These are phyloP conservation scores for Nycticebus coucang DNA, from an alignment of 2,113 vertebrate species.

Conservation along the genomic window DNA sequence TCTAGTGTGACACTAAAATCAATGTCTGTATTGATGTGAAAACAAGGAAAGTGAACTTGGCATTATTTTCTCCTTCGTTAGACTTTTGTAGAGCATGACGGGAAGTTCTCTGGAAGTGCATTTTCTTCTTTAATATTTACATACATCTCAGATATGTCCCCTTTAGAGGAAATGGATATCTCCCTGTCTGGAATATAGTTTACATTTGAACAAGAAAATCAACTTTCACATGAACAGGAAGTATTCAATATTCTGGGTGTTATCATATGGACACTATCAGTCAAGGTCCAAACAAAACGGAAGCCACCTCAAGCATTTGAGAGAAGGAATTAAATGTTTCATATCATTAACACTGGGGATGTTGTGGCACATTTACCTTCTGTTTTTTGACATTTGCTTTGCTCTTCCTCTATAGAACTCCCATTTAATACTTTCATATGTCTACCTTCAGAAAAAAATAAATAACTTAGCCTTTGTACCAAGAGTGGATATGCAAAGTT, in stretches of 20 bases:
- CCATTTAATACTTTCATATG: background rate
- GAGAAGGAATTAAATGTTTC: background rate
- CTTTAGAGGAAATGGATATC: background rate
- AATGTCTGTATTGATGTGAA: slow-evolving; percentile 56
- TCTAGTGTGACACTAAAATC: slow-evolving; percentile 60
- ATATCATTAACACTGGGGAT: background rate
- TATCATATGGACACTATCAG: background rate
- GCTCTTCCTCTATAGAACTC: background rate
- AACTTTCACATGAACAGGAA: background rate
- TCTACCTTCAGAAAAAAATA: background rate
- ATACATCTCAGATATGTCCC: background rate
- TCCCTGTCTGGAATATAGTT: background rate
- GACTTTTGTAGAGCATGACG: slow-evolving; percentile 16
- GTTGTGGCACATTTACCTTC: background rate
- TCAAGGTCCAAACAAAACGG: background rate
- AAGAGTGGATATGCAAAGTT: background rate
- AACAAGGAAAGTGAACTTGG: slow-evolving; percentile 27
- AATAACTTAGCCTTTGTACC: background rate
- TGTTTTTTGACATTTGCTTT: background rate
- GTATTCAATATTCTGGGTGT: background rate
- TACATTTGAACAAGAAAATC: background rate
- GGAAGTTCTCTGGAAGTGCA: background rate
- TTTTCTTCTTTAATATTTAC: background rate
- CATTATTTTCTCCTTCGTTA: slow-evolving; percentile 13
- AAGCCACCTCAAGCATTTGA: background rate